phyloP scores from a whole-genome alignment of 1,140 invertebrate genomes.

The Pachyrhynchus sulphureomaculatus region DNA sequence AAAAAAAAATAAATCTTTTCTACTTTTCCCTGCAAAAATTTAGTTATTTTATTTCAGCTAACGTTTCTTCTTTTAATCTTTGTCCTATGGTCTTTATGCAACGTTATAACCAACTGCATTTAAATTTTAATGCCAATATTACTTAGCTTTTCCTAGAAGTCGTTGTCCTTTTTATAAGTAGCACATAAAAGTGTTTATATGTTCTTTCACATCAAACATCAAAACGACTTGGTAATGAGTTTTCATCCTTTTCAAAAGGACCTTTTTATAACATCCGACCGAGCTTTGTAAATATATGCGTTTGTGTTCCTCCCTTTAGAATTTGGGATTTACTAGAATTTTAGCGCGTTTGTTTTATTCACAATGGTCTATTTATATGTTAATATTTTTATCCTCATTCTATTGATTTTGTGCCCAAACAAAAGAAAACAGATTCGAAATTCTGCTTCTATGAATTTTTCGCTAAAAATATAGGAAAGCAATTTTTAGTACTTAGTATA shows the following conservation, averaged over 20 bases:
- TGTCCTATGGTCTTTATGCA: too few relatives aligned
- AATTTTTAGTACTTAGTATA: too few relatives aligned
- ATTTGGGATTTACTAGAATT: slow-evolving; percentile 21
- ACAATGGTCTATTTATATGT: slow-evolving; percentile 26
- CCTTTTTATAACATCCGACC: slow-evolving; percentile 4
- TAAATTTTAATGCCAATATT: too few relatives aligned
- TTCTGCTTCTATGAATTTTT: slow-evolving; percentile 1
- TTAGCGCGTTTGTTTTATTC: slow-evolving; percentile 29
- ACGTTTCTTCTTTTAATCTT: too few relatives aligned
- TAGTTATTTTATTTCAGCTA: too few relatives aligned
- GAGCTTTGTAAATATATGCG: slow-evolving; percentile 18
- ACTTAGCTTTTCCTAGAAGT: too few relatives aligned
- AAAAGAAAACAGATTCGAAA: slow-evolving; percentile 5
- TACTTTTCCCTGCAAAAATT: too few relatives aligned
- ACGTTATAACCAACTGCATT: too few relatives aligned
- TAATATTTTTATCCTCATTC: slow-evolving; percentile 25
- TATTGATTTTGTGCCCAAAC: slow-evolving; percentile 24
- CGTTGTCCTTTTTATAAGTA: too few relatives aligned
- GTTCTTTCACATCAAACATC: neutral
- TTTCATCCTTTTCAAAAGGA: slow-evolving; percentile 6
- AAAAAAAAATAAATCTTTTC: too few relatives aligned
- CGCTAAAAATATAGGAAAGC: neutral
- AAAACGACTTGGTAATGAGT: slow-evolving; percentile 14
- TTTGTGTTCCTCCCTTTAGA: slow-evolving; percentile 12
- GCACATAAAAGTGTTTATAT: too few relatives aligned